Base-by-base conservation (phyloP, 1,140 invertebrate species). In the Bursaphelenchus mucronatus region DNA sequence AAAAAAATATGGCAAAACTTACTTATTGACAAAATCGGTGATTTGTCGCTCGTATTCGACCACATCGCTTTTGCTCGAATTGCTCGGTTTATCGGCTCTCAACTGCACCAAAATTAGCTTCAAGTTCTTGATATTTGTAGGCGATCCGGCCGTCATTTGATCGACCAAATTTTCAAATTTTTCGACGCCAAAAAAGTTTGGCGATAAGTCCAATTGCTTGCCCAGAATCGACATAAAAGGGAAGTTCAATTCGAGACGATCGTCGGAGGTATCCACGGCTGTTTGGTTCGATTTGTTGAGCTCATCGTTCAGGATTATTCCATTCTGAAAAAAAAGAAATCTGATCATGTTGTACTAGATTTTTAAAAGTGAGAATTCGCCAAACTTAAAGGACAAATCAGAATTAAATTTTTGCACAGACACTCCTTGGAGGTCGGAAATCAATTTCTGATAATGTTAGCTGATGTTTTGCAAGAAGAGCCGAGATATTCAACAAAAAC, bases 171-270 rank as follows among this genome's bases (percentile, higher is more conserved):
- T 53, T 30, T 46, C 13, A 53, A 47, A 61, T 17, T 39, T 52
- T 63, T 64, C 15, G 17, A 74, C 62, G n/a, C 69, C 69, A 44
- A 71, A 71, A 44, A 71, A 71, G 19, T 68, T 45, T 39, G 69
- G 70, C 53, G 69, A 72, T 64, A 71, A 61, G 51, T 71, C 69
- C 13, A 71, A 15, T 49, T 55, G 44, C 15, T 47, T 43, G 0
- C 69, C 69, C 17, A 71, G 56, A 19, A 71, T 50, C 11, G 47
- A 54, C 47, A 72, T 72, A 56, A 71, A 71, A 39, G 69, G 69
- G 51, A 73, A 71, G 8, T 61, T 51, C 17, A 71, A 50, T 41
- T 71, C 52, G 30, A 71, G 53, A 45, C 67, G 43, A 41, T 63
- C 41, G 45, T 47, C 44, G 8, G 44, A 21, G 7, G 53, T 59